Conservation (phyloP, 1,140 invertebrate species). For the Tetragnatha versicolor region DNA sequence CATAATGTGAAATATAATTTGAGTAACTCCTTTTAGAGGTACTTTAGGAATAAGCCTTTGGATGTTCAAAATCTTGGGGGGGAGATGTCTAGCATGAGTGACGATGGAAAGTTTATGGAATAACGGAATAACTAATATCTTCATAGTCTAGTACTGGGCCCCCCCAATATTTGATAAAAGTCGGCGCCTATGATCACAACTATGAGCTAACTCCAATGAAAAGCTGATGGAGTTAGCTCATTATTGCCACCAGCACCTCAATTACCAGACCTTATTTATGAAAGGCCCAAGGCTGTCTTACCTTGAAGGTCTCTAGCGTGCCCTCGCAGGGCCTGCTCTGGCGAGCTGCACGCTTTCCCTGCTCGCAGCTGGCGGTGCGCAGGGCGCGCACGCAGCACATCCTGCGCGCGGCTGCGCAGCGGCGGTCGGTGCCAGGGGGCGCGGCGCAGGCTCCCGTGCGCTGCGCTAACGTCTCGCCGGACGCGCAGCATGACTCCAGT, state of each 20-base stretch:
- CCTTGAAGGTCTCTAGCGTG: not conserved
- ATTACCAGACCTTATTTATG: not conserved
- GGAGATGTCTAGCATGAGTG: too few species aligned
- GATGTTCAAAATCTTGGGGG: too few species aligned
- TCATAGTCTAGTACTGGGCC: not conserved
- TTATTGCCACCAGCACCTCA: not conserved
- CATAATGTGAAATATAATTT: too few species aligned
- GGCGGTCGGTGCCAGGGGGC: constrained; percentile 64
- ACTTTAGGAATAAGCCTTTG: too few species aligned
- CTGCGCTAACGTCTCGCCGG: constrained; percentile 65
- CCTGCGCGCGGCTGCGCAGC: constrained; percentile 67
- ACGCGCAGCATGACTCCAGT: constrained; percentile 66
- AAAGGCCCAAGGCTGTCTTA: not conserved
- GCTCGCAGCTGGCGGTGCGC: constrained; percentile 63
- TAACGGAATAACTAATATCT: too few species aligned
- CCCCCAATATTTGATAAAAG: not conserved
- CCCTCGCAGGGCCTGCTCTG: constrained; percentile 63
- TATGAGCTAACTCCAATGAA: not conserved
- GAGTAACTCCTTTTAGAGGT: too few species aligned
- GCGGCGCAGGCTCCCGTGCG: constrained; percentile 65
- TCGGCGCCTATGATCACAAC: not conserved
- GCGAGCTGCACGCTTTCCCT: constrained; percentile 66
- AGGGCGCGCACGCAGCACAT: constrained; percentile 67
- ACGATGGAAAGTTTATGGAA: too few species aligned
- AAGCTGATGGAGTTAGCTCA: not conserved